Conservation (phyloP, 2,113 vertebrate genomes). For the Passer montanus region DNA sequence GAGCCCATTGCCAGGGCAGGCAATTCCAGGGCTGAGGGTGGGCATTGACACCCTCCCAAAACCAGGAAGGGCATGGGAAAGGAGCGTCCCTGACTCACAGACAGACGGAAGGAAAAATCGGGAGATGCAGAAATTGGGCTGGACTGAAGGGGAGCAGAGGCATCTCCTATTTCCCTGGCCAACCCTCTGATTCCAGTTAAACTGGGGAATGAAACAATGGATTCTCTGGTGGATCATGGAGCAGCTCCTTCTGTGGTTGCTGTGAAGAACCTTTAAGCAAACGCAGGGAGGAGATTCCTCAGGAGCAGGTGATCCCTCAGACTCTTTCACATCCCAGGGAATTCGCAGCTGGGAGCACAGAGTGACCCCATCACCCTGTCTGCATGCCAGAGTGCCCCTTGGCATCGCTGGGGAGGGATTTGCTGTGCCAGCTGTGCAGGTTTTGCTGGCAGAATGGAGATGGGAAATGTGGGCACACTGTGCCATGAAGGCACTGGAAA, state of each 20-base stretch:
- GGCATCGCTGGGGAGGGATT: neutral
- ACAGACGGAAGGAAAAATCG: neutral
- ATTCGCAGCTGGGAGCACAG: fast-evolving
- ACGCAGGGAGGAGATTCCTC: neutral
- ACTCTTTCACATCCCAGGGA: neutral
- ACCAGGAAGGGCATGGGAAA: neutral
- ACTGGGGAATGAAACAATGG: neutral
- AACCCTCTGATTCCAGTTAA: neutral
- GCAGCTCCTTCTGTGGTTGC: neutral
- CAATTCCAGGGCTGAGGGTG: neutral
- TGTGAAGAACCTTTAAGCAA: neutral
- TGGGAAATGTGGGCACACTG: fast-evolving
- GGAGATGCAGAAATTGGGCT: neutral
- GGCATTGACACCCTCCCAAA: no score
- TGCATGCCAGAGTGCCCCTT: neutral
- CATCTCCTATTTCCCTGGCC: neutral
- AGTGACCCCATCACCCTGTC: no score
- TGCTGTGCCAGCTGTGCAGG: fast-evolving
- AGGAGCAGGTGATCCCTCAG: neutral
- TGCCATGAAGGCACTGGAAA: fast-evolving
- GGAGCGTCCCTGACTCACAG: fast-evolving
- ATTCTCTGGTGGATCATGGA: neutral
- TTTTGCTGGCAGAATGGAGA: neutral
- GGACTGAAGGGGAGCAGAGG: neutral
- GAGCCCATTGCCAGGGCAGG: neutral